A percentile compares a stretch with the other conserved stretches of the same genome.
Conservation (phyloP, 2,797 vertebrate genomes). For the Vipera latastei region DNA sequence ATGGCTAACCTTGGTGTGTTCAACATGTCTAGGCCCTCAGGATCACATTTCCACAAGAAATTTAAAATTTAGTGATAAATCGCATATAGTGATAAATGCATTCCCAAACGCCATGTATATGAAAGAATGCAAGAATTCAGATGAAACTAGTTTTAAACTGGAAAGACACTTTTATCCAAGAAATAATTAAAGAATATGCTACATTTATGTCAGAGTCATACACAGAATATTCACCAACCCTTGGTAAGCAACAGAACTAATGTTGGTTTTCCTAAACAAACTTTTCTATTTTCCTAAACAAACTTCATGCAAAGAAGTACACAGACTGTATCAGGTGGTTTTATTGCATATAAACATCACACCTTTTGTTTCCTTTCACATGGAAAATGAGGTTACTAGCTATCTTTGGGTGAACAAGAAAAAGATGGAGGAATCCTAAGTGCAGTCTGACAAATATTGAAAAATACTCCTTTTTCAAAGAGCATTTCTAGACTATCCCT, state of each 20-base stretch:
- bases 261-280: not conserved
- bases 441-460: not conserved
- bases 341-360: not conserved
- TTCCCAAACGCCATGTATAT: too few relatives aligned
- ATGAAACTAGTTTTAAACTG: not conserved
- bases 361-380: not conserved
- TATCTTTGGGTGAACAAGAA: not conserved
- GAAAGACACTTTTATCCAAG: not conserved
- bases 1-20: not conserved
- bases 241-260: not conserved
- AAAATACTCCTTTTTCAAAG: not conserved
- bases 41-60: not conserved
- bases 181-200: not conserved
- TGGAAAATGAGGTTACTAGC: not conserved
- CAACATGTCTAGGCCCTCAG: not conserved
- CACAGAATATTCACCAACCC: not conserved
- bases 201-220: not conserved
- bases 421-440: not conserved
- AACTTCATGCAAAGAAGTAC: not conserved
- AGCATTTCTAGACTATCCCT: not conserved
- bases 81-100: not conserved
- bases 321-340: not conserved
- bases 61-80: not conserved
- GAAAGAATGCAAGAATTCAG: not conserved
- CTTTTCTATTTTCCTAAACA: not conserved